Conservation (phyloP, 2,113 vertebrate genomes). For the Tragelaphus buxtoni region DNA sequence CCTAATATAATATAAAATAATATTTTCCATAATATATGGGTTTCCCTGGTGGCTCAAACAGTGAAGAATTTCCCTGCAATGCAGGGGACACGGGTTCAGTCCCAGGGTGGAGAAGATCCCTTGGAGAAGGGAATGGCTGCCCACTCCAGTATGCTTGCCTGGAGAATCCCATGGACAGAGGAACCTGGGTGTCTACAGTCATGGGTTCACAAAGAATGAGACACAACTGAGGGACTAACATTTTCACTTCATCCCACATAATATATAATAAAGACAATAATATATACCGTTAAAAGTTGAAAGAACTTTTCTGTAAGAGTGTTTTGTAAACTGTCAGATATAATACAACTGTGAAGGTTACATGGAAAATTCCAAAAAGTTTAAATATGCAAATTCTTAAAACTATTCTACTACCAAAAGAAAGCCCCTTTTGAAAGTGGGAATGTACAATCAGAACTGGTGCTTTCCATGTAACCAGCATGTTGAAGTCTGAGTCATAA, state of each 20-base stretch:
- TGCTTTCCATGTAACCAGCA: neutral
- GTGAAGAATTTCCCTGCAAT: no score
- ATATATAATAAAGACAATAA: neutral
- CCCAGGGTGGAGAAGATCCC: no score
- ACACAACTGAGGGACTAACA: no score
- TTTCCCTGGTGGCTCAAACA: no score
- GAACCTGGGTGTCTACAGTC: no score
- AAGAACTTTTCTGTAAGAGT: neutral
- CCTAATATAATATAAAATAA: neutral
- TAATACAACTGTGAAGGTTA: neutral
- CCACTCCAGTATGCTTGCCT: no score
- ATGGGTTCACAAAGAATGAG: no score
- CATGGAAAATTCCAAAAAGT: neutral
- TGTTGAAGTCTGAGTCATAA: neutral
- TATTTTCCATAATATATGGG: no score
- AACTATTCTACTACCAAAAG: neutral
- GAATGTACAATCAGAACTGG: neutral
- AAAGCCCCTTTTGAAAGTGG: neutral
- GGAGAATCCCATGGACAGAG: no score
- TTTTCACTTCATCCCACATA: neutral
- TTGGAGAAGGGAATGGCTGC: no score
- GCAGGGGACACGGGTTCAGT: no score
- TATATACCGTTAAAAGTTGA: neutral
- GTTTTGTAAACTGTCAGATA: neutral
- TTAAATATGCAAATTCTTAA: neutral